Conservation (phyloP, 2,888 invertebrate species). For the Amorpha juglandis region DNA sequence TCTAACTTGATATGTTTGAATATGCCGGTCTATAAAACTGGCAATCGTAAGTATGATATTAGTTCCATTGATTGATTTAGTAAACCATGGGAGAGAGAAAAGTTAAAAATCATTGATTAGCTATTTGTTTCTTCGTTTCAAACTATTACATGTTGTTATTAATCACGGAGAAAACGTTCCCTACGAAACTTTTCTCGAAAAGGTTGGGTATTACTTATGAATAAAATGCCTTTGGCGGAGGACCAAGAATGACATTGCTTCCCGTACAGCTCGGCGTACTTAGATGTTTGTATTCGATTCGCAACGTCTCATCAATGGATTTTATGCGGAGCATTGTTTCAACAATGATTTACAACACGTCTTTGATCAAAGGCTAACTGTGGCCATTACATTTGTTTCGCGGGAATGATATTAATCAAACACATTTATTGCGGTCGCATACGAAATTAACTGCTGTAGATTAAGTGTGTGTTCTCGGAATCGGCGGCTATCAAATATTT, state of each 20-base stretch:
- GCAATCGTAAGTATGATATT: too few species aligned
- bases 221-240: constrained; percentile 37
- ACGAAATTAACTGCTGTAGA: constrained; percentile 73
- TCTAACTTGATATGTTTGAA: too few species aligned
- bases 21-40: too few species aligned
- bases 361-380: constrained; percentile 70
- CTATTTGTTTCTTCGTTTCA: too few species aligned
- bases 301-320: constrained; percentile 52
- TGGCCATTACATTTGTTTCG: constrained; percentile 73
- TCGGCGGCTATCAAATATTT: constrained; percentile 78
- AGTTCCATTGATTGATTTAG: too few species aligned
- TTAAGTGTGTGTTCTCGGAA: constrained; percentile 77
- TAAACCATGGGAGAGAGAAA: too few species aligned
- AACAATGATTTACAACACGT: constrained; percentile 50
- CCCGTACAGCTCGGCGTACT: constrained; percentile 38
- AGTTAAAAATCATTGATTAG: too few species aligned
- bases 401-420: constrained; percentile 80
- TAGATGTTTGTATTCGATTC: constrained; percentile 58
- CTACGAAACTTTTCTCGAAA: background rate
- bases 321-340: constrained; percentile 57
- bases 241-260: constrained; percentile 40
- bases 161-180: background rate
- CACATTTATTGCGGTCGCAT: constrained; percentile 77
- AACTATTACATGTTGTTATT: too few species aligned
- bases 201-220: background rate